These are phyloP conservation scores for Trissonchulus latispiculum DNA, from an alignment of 2,888 invertebrate species.

Conservation along the genomic window DNA sequence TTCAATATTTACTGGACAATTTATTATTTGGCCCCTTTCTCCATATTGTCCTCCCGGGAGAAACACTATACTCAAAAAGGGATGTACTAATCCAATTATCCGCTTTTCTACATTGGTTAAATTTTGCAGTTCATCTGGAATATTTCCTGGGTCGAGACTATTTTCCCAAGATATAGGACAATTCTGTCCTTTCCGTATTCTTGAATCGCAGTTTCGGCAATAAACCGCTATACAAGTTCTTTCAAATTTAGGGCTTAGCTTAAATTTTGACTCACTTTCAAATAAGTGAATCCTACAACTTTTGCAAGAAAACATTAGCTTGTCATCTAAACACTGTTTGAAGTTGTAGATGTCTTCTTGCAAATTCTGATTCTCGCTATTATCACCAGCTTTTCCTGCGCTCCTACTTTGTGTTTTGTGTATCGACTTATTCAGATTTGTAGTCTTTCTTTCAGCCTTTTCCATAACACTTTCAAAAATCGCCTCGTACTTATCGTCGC, in stretches of 20 bases:
- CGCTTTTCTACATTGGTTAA: conserved; percentile 6
- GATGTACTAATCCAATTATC: not conserved
- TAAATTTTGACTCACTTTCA: not conserved
- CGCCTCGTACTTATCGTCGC: too few relatives aligned
- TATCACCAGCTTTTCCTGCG: too few relatives aligned
- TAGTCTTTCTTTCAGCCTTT: too few relatives aligned
- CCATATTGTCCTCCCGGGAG: conserved; percentile 9
- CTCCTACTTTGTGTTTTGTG: too few relatives aligned
- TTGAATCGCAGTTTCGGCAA: not conserved
- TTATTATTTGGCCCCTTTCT: conserved; percentile 1
- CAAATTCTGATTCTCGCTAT: too few relatives aligned
- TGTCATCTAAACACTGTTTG: too few relatives aligned
- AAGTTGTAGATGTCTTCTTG: too few relatives aligned
- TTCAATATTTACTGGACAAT: conserved; percentile 7
- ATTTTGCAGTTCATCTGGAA: not conserved
- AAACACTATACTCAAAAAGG: not conserved
- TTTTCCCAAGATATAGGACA: too few relatives aligned
- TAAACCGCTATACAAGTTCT: not conserved
- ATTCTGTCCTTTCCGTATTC: not conserved
- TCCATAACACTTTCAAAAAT: too few relatives aligned
- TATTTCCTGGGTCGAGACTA: not conserved
- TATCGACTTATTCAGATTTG: too few relatives aligned
- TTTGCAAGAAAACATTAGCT: not conserved
- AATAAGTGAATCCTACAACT: not conserved
- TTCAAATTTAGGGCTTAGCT: not conserved